These are phyloP conservation scores for Drosophila bocqueti DNA, from an alignment of 1,140 invertebrate genomes.

Conservation along the genomic window DNA sequence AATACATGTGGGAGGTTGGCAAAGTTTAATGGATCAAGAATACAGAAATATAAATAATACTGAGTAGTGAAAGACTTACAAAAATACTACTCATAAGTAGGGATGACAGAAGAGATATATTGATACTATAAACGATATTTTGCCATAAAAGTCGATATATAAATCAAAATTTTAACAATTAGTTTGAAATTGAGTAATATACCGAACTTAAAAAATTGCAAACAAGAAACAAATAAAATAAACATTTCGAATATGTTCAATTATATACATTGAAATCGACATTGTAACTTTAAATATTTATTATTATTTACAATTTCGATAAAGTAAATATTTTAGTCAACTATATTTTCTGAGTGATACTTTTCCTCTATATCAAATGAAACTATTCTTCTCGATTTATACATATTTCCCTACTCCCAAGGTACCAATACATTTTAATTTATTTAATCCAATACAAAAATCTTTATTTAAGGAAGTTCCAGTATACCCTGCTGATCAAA, in stretches of 20 bases:
- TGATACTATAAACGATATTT: neutral
- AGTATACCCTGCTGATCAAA: constrained; percentile 68
- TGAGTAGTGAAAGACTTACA: neutral
- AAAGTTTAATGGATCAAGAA: constrained; percentile 12
- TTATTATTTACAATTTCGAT: too few species aligned
- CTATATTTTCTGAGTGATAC: too few species aligned
- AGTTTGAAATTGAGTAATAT: too few species aligned
- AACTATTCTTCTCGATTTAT: neutral
- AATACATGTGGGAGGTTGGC: neutral
- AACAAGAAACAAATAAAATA: too few species aligned
- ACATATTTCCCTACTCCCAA: neutral
- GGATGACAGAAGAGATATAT: neutral
- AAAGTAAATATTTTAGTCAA: too few species aligned
- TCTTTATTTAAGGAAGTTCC: constrained; percentile 23
- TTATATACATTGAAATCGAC: too few species aligned
- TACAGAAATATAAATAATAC: neutral
- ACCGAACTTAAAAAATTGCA: too few species aligned
- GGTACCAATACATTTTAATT: neutral
- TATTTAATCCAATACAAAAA: neutral
- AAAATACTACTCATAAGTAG: neutral
- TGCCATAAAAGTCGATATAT: neutral
- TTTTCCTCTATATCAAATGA: too few species aligned
- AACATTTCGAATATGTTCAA: too few species aligned
- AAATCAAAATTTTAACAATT: neutral
- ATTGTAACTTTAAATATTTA: too few species aligned